A percentile compares a stretch with the other conserved stretches of the same genome.
phyloP scores from a whole-genome alignment of 2,888 invertebrate species.

The Agriopis aurantiaria region DNA sequence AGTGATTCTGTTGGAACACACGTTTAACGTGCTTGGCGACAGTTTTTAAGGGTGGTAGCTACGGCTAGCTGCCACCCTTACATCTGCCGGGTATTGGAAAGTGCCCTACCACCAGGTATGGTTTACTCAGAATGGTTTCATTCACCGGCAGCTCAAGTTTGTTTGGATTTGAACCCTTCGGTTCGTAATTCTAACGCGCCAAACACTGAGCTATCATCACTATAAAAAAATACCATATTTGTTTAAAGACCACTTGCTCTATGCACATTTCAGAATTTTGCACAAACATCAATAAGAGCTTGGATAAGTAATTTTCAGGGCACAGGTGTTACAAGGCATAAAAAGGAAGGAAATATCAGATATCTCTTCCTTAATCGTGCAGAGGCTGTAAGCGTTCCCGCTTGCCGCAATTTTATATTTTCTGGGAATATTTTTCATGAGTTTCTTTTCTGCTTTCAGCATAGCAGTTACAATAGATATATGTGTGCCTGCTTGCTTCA shows the following conservation, averaged over 20 bases:
- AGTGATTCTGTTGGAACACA: too few relatives aligned
- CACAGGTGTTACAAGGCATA: conserved; percentile 40
- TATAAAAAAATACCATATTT: neutral
- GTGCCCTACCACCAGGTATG: too few relatives aligned
- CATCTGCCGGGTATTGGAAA: too few relatives aligned
- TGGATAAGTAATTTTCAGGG: conserved; percentile 21
- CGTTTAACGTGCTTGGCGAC: too few relatives aligned
- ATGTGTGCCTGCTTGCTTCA: too few relatives aligned
- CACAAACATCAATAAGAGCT: conserved; percentile 9
- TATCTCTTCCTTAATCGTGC: conserved; percentile 65
- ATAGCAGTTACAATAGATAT: neutral
- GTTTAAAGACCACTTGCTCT: too few relatives aligned
- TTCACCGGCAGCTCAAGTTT: neutral
- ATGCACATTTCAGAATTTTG: neutral
- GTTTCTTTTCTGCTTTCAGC: conserved; percentile 49
- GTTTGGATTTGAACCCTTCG: too few relatives aligned
- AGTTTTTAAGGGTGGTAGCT: too few relatives aligned
- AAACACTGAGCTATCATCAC: too few relatives aligned
- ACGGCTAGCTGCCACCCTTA: too few relatives aligned
- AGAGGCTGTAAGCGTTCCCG: conserved; percentile 57
- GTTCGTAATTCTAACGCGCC: too few relatives aligned
- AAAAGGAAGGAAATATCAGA: conserved; percentile 67
- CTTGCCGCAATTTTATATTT: conserved; percentile 53
- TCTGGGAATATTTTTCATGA: conserved; percentile 62
- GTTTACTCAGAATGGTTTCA: too few relatives aligned